These are phyloP conservation scores for Myiozetetes cayanensis DNA, from an alignment of 2,113 vertebrate species.

Conservation along the genomic window DNA sequence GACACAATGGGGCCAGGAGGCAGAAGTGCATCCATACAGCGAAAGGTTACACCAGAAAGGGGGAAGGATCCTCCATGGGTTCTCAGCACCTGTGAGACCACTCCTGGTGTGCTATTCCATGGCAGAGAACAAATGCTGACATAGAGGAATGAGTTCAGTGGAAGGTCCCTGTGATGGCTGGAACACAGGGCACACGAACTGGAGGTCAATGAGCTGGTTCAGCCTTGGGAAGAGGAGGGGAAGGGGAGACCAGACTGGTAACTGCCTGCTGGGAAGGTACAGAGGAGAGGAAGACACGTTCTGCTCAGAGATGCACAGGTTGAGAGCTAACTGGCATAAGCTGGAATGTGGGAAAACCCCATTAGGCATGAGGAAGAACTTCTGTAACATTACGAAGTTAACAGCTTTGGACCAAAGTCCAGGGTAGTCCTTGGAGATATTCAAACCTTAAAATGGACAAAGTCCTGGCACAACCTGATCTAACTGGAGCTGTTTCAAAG, in stretches of 20 bases:
- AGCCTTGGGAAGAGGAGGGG: not conserved
- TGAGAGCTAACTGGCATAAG: not conserved
- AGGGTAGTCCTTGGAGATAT: not conserved
- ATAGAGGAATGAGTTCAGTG: not conserved
- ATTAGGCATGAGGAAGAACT: slow-evolving; percentile 38
- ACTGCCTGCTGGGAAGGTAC: not conserved
- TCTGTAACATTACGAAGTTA: not conserved
- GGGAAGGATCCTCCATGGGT: not conserved
- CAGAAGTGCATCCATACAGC: not conserved
- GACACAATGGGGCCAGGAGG: not conserved
- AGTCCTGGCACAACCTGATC: not conserved
- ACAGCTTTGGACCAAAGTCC: not conserved
- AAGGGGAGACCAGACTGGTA: not conserved
- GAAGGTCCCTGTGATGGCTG: not conserved
- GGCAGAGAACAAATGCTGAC: not conserved
- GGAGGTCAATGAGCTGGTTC: not conserved
- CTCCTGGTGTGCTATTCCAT: not conserved
- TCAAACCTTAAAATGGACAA: not conserved
- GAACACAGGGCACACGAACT: rapidly evolving
- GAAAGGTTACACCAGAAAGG: not conserved
- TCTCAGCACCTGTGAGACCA: not conserved
- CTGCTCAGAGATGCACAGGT: not conserved
- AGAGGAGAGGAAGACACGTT: not conserved
- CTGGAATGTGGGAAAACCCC: slow-evolving; percentile 44
- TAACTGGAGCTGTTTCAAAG: not conserved